Evolutionary conservation across 2,888 invertebrate genomes (phyloP), one percentile per base, ranked within the genome.

Genomic region (Prosopocoilus inquinatus): DNA sequence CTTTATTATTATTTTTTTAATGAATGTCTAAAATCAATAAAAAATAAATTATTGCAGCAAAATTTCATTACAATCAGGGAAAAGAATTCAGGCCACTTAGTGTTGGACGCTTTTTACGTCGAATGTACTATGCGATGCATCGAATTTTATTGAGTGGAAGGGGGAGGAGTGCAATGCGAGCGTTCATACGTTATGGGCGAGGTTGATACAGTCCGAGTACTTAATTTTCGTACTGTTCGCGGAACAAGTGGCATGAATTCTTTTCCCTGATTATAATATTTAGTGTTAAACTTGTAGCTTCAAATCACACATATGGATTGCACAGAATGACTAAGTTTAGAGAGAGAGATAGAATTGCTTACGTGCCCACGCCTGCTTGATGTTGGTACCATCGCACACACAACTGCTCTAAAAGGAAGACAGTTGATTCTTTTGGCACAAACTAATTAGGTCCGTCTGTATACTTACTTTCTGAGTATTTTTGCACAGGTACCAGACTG

Each of bases 361-460:
- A 68, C 53, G 69, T 72, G 74, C 74, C 74, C 70, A 70, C 64
- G 73, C 74, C 75, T 72, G 74, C 71, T 65, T 53, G 16, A 34
- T 58, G 58, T 62, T 60, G 59, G 62, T 64, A 66, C 67, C 75
- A 75, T 74, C 71, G 66, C 67, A 28, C 20, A 28, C 5, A 28
- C 20, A 62, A 66, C 61, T 63, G 59, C 58, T 70, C 55, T 59
- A 58, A 47, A 71, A 73, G 76, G 77, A 77, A 77, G 76, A 77
- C 76, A 68, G 69, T 71, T 72, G 76, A 77, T 77, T 76, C 66
- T 68, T 66, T 72, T 75, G 75, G 76, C 74, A 74, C 75, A 70
- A 68, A 49, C 47, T 52, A 41, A 44, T 32, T 32, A 47, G 49
- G 48, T 59, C 53, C 49, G 53, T 50, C 59, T 55, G 58, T 57